phyloP scores from a whole-genome alignment of 37 sponge, comb jelly and placozoan genomes.

The Mnemiopsis leidyi region DNA sequence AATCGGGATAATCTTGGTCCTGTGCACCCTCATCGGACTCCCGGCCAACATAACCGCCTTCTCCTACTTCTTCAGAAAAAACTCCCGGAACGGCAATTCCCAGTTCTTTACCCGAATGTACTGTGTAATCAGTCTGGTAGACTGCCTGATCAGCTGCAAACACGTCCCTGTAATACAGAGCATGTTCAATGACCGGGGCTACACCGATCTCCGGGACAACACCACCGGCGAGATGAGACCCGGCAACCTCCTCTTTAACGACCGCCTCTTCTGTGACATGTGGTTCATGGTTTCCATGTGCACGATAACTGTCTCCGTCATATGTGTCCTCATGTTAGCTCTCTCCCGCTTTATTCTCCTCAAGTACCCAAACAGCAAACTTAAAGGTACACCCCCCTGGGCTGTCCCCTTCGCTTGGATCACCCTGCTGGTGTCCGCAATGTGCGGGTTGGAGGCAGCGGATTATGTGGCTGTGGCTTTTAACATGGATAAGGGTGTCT shows the following conservation, averaged over 20 bases:
- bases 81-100: slow-evolving; percentile 28
- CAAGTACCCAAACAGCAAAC: slow-evolving; percentile 9
- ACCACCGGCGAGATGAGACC: background rate
- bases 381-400: background rate
- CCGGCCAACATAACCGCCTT: slow-evolving; percentile 8
- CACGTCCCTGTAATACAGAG: slow-evolving; percentile 22
- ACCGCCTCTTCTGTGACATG: background rate
- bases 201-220: background rate
- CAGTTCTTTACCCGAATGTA: background rate
- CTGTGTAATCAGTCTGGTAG: background rate
- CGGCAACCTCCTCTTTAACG: background rate
- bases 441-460: background rate
- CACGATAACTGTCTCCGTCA: background rate
- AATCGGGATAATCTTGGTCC: background rate
- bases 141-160: background rate
- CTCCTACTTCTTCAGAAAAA: background rate
- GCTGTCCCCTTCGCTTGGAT: background rate
- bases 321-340: background rate
- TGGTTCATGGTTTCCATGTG: background rate
- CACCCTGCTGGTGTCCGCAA: background rate
- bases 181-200: background rate
- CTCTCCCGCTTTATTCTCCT: background rate
- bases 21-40: background rate
- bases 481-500: background rate
- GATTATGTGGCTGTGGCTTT: background rate